A percentile compares a stretch with the other conserved stretches of the same genome.
Conservation (phyloP, 2,888 invertebrate species). For the Halocaridina rubra region DNA sequence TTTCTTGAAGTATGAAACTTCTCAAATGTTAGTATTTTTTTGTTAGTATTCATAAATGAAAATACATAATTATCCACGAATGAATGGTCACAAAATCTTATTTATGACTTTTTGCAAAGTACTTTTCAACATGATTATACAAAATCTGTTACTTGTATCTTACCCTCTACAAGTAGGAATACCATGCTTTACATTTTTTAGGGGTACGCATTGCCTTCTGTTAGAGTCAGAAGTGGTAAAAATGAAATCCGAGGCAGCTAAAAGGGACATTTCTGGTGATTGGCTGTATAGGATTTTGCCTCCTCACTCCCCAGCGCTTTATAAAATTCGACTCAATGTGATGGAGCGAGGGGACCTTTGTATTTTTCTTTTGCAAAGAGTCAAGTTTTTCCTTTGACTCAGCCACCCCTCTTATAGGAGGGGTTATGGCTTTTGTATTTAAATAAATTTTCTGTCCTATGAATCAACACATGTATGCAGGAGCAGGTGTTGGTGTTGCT, state of each 20-base stretch:
- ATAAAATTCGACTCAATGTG: too few species aligned
- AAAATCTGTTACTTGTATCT: background rate
- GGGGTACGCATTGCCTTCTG: background rate
- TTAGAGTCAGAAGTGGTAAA: background rate
- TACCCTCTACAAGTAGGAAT: background rate
- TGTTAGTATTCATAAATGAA: background rate
- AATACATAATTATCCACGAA: background rate
- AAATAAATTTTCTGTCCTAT: too few species aligned
- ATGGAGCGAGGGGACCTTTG: background rate
- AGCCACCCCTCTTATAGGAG: too few species aligned
- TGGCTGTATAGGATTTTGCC: background rate
- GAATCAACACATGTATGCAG: too few species aligned
- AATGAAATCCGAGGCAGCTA: background rate
- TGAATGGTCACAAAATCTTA: background rate
- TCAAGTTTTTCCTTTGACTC: too few species aligned
- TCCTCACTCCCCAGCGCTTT: background rate
- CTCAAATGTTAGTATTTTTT: slow-evolving; percentile 27
- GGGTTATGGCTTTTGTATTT: too few species aligned
- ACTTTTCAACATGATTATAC: background rate
- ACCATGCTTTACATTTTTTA: too few species aligned
- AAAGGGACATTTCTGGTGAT: too few species aligned
- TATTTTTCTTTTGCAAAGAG: too few species aligned
- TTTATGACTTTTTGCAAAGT: background rate
- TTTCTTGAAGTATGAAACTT: slow-evolving; percentile 52
- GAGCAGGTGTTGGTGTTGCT: too few species aligned